Evolutionary conservation across 2,888 invertebrate species (phyloP).

Genomic region (Stictocephala bisonia): DNA sequence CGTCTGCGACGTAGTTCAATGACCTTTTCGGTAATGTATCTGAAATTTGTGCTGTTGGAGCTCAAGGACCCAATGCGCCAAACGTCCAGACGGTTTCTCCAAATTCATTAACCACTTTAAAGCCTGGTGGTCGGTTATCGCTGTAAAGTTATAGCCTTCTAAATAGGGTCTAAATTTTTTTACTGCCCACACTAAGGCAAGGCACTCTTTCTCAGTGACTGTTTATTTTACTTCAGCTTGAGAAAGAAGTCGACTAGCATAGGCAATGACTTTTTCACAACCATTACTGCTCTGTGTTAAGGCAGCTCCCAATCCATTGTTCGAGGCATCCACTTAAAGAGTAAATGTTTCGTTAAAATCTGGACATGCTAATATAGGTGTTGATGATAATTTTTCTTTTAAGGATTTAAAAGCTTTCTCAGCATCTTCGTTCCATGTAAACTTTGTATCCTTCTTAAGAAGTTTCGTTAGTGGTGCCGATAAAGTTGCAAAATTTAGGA

Average conservation of each 20-base stretch:
- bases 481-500: neutral
- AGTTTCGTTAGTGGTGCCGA: constrained; percentile 16
- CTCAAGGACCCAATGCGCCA: neutral
- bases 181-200: constrained; percentile 56
- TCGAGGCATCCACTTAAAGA: constrained; percentile 50
- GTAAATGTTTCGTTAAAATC: constrained; percentile 50
- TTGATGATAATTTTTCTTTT: constrained; percentile 2
- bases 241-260: constrained; percentile 53
- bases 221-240: constrained; percentile 54
- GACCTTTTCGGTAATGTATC: neutral
- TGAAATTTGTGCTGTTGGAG: neutral
- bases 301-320: constrained; percentile 47
- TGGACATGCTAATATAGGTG: constrained; percentile 50
- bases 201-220: constrained; percentile 56
- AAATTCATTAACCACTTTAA: constrained; percentile 16
- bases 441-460: neutral
- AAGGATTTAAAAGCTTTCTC: neutral
- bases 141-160: constrained; percentile 52
- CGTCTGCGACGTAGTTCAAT: neutral
- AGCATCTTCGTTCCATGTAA: neutral
- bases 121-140: constrained; percentile 49
- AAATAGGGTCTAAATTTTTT: constrained; percentile 55
- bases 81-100: neutral
- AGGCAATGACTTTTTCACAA: constrained; percentile 54
- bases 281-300: constrained; percentile 54